These are phyloP conservation scores for Alentia gelatinosa DNA, from an alignment of 2,888 invertebrate species.

Conservation along the genomic window DNA sequence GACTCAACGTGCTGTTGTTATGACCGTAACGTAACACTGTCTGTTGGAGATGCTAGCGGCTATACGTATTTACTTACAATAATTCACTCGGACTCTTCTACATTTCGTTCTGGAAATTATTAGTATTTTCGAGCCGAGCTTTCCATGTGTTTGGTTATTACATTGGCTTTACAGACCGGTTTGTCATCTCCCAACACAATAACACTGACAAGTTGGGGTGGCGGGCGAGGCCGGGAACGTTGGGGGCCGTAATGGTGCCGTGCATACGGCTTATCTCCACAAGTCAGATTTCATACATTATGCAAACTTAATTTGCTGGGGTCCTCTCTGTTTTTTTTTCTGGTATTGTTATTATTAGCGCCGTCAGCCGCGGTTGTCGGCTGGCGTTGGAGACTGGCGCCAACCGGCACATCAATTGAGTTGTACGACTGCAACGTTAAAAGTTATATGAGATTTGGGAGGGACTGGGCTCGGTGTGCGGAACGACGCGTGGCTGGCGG, in stretches of 20 bases:
- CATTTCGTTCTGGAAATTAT: background rate
- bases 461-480: background rate
- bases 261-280: background rate
- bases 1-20: background rate
- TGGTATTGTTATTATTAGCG: background rate
- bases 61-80: background rate
- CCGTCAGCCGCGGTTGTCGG: no score
- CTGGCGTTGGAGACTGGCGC: no score
- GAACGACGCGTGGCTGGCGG: background rate
- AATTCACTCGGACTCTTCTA: background rate
- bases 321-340: background rate
- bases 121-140: background rate
- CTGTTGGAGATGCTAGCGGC: background rate
- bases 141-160: background rate
- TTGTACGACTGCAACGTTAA: background rate
- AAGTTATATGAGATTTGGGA: background rate
- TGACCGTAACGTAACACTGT: background rate
- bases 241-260: background rate
- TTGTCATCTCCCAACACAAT: background rate
- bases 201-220: background rate
- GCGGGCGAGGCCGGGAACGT: background rate
- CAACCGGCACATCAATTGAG: background rate
- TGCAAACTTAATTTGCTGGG: slow-evolving; percentile 43
- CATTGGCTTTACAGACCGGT: background rate
- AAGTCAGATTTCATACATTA: slow-evolving; percentile 16